Evolutionary conservation across 2,797 vertebrate species (phyloP), one percentile per base, ranked within the genome.

Genomic region (Rhinichthys osculus): DNA sequence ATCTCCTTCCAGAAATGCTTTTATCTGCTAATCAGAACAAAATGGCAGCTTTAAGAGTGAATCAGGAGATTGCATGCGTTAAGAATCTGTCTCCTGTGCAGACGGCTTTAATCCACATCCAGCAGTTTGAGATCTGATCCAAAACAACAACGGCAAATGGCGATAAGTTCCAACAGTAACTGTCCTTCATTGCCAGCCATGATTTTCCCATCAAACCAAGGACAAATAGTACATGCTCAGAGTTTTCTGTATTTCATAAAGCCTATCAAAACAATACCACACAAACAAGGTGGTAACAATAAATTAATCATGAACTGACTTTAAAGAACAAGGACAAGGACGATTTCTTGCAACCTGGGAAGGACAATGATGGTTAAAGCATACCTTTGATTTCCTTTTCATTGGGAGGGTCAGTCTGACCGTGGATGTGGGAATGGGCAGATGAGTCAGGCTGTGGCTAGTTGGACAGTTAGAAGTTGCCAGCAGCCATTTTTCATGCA

Each of bases 81-180:
- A 54, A 85, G 74, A 11, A 86, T 88, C 80, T 89, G 74, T 78
- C 27, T 62, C 52, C 62, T 47, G 71, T 89, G 30, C 66, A 84
- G 38, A n/a, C 17, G 5, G 54, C 14, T 44, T 85, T 85, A 86
- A 88, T 91, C 89, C 82, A 66, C 86, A 88, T 87, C 81, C 91
- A 88, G 89, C 82, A 44, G 80, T 89, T 86, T 89, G 87, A 93
- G 88, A 90, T 92, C 88, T 90, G 90, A 91, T 90, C 89, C 87
- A 77, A 47, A 85, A 90, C 78, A 88, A 89, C 91, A 85, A 84
- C 62, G 80, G 83, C 64, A 82, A 89, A 86, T 67, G 16, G 66
- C 88, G 89, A 92, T 91, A 87, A 89, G 82, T 88, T 84, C 44
- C 81, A n/a, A 66, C 83, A 80, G 71, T 88, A 88, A 90, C 90